Base-by-base conservation (phyloP, 2,113 vertebrate genomes). In the Otus sunia region DNA sequence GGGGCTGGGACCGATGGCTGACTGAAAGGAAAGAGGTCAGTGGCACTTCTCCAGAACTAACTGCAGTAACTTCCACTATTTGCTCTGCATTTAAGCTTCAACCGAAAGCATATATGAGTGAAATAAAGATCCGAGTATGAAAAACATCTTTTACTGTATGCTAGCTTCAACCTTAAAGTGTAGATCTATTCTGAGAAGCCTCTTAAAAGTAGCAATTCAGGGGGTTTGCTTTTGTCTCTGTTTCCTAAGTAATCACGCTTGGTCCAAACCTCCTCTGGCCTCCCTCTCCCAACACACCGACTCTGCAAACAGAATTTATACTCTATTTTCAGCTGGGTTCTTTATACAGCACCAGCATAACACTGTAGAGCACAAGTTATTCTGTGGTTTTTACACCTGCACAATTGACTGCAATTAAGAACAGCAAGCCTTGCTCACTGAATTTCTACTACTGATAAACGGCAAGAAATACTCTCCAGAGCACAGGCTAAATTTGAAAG, bases 1-100 rank as follows among this genome's bases (percentile, higher is more conserved):
- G 97, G 92, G 98, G 97, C 97, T 98, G 98, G 80, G 98, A 98
- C 78, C 98, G 98, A 91, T 98, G 98, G 68, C 98, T 98, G 90
- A 99, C 98, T 97, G 98, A 94, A 97, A 98, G 96, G 11, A 97
- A 96, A 97, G 97, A 98, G 81, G 89, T 97, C 92, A 98, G 94
- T 95, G 97, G 97, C 92, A 97, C 94, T 79, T 97, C 96, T 45
- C 93, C 92, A 96, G 86, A 97, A 95, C 94, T 90, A 79, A 96
- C 90, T 4, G 96, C 96, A 91, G 96, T 87, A 50, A 97, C 88
- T 87, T 95, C 82, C 68, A 86, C 63, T 91, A 88, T 43, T 5
- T 81, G 63, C 67, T 97, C 49, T 69, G 80, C 94, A 95, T 93
- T 98, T 98, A 98, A 91, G 97, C 97, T 97, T 77, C 39, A 94